These are phyloP conservation scores for Drosophila barbarae DNA, from an alignment of 2,888 invertebrate species.

Conservation along the genomic window DNA sequence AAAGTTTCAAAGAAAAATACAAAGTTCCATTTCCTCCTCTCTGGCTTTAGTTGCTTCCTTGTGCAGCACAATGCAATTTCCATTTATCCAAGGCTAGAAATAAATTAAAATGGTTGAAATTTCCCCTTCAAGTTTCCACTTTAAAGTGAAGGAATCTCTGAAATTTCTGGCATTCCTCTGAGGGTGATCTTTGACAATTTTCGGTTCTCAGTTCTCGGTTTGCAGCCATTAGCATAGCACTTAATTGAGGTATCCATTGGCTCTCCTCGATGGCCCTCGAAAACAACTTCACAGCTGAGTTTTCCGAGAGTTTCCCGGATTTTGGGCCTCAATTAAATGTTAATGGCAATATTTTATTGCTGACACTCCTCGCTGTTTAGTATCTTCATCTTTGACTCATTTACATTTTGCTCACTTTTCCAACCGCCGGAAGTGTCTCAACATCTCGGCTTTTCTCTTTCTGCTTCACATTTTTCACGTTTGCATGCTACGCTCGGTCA, in stretches of 20 bases:
- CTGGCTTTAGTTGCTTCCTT: neutral
- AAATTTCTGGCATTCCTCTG: neutral
- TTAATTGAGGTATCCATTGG: conserved; percentile 32
- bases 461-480: conserved; percentile 30
- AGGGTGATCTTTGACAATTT: conserved; percentile 5
- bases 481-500: conserved; percentile 48
- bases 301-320: conserved; percentile 11
- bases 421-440: conserved; percentile 59
- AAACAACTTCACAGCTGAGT: conserved; percentile 21
- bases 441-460: conserved; percentile 12
- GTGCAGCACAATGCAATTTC: neutral
- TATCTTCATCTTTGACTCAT: conserved; percentile 45
- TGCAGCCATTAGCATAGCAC: conserved; percentile 21
- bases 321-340: conserved; percentile 40
- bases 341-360: conserved; percentile 47
- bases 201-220: neutral
- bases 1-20: conserved; percentile 8
- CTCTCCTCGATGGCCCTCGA: conserved; percentile 10
- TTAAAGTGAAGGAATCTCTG: neutral
- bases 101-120: conserved; percentile 2
- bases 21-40: neutral
- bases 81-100: neutral
- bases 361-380: conserved; percentile 27
- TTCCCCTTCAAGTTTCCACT: neutral
- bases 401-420: conserved; percentile 54